Evolutionary conservation across 2,797 vertebrate species (phyloP).

Genomic region (Streptopelia turtur): DNA sequence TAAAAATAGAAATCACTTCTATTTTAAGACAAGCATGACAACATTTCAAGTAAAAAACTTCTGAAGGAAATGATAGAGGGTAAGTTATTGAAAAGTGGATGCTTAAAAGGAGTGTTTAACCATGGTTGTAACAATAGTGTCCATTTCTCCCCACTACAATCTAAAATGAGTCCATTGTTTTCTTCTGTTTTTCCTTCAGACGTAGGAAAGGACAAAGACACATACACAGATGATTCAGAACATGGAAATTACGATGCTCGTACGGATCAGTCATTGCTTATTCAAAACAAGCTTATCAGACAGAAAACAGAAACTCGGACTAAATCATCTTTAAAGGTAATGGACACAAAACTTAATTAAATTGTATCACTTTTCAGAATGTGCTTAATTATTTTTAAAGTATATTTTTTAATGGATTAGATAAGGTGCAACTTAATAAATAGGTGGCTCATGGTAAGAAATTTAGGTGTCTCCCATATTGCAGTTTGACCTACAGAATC

Average conservation of each 20-base stretch:
- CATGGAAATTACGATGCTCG: constrained; percentile 85
- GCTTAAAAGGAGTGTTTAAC: background rate
- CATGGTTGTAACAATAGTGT: background rate
- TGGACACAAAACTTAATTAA: background rate
- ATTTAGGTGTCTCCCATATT: background rate
- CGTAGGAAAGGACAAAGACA: constrained; percentile 86
- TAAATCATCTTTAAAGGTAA: constrained; percentile 85
- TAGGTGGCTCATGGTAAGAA: background rate
- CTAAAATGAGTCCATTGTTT: constrained; percentile 22
- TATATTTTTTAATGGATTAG: background rate
- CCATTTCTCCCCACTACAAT: background rate
- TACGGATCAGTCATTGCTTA: constrained; percentile 87
- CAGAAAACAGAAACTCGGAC: constrained; percentile 84
- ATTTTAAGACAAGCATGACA: background rate
- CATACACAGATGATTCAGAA: constrained; percentile 88
- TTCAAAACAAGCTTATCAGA: constrained; percentile 84
- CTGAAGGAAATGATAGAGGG: background rate
- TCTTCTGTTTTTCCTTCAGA: constrained; percentile 75
- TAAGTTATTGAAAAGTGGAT: background rate
- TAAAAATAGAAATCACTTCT: background rate
- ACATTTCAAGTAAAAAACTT: background rate
- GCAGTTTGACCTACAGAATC: background rate
- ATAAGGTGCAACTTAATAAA: background rate
- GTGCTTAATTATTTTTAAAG: background rate
- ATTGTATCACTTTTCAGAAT: background rate